Evolutionary conservation across 2,888 invertebrate species (phyloP).

Genomic region (Drosophila pullipes): DNA sequence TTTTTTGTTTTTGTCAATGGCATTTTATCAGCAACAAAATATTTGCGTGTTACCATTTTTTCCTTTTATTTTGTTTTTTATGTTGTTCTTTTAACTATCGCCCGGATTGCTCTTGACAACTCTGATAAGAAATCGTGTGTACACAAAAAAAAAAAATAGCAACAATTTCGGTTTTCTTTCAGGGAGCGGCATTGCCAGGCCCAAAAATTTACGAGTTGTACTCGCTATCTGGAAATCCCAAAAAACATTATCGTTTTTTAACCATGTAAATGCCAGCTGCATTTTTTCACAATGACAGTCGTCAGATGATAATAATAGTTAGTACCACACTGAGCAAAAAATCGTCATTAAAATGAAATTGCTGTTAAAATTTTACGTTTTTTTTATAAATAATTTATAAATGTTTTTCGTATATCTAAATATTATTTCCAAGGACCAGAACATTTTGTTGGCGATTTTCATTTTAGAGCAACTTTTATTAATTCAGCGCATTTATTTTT

Average conservation of each 20-base stretch:
- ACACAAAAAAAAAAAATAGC: conserved; percentile 9
- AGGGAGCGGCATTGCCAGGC: conserved; percentile 38
- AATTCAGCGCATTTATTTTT: background rate
- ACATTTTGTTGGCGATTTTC: background rate
- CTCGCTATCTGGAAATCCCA: conserved; percentile 8
- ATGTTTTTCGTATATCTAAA: background rate
- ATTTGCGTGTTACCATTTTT: conserved; percentile 26
- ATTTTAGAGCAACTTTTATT: background rate
- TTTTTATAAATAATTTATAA: background rate
- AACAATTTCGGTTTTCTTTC: conserved; percentile 18
- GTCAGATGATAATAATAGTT: background rate
- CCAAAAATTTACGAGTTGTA: conserved; percentile 21
- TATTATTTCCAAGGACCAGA: background rate
- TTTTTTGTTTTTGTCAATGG: conserved; percentile 59
- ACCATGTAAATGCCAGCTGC: conserved; percentile 6
- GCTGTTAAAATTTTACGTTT: background rate
- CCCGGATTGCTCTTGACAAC: conserved; percentile 35
- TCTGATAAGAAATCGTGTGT: conserved; percentile 38
- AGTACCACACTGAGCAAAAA: background rate
- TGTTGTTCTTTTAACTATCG: conserved; percentile 30
- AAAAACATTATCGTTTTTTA: background rate
- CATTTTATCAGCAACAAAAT: conserved; percentile 64
- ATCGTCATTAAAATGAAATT: background rate
- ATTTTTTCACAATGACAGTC: background rate
- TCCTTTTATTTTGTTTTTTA: background rate